phyloP scores from a whole-genome alignment of 2,113 vertebrate species.

The Nothocercus julius region DNA sequence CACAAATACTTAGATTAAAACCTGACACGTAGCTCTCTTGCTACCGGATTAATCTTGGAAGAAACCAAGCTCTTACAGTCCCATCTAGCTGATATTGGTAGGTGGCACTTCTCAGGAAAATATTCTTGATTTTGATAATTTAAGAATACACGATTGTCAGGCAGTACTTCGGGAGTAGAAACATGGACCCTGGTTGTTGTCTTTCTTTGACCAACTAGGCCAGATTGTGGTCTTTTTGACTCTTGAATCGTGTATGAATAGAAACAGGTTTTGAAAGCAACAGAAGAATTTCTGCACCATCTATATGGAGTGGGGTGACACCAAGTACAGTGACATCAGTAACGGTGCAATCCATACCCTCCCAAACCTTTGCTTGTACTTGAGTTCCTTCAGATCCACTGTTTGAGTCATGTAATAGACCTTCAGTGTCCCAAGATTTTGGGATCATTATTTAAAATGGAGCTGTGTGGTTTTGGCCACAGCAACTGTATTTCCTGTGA shows the following conservation, averaged over 20 bases:
- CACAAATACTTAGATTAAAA: background rate
- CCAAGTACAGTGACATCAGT: background rate
- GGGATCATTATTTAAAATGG: background rate
- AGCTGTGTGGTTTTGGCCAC: background rate
- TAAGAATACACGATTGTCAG: background rate
- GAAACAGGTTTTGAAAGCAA: background rate
- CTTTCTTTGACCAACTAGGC: background rate
- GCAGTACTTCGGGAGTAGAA: background rate
- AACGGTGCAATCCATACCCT: background rate
- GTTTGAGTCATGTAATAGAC: background rate
- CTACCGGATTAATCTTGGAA: background rate
- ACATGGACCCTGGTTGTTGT: background rate
- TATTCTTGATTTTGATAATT: background rate
- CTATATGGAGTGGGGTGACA: background rate
- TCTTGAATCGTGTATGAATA: background rate
- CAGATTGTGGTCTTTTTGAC: background rate
- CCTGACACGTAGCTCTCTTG: slow-evolving; percentile 1
- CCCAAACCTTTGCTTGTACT: background rate
- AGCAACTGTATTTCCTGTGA: background rate
- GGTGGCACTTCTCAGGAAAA: background rate
- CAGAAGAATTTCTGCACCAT: background rate
- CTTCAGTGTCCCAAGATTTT: background rate
- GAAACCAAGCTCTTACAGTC: background rate
- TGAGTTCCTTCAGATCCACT: background rate
- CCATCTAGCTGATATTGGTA: background rate